These are phyloP conservation scores for Drosophila trapezifrons DNA, from an alignment of 1,140 invertebrate species.

Conservation along the genomic window DNA sequence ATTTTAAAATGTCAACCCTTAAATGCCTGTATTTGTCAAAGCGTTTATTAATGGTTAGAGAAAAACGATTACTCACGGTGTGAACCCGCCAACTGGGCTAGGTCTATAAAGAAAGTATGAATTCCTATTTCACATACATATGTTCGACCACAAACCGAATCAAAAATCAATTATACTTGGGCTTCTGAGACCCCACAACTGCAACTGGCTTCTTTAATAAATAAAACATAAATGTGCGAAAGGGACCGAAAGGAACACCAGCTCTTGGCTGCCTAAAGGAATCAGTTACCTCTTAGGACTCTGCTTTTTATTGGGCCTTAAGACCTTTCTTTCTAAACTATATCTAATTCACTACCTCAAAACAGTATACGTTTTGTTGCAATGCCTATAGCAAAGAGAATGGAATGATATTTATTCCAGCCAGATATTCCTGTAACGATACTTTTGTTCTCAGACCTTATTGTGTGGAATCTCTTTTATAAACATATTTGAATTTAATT, in stretches of 20 bases:
- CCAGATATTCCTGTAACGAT: too few relatives aligned
- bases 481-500: background rate
- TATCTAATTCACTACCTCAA: too few relatives aligned
- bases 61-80: background rate
- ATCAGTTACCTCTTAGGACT: background rate
- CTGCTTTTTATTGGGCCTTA: too few relatives aligned
- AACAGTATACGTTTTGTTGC: too few relatives aligned
- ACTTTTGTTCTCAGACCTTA: background rate
- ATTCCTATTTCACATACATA: too few relatives aligned
- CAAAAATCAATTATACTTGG: background rate
- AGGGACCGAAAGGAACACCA: background rate
- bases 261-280: background rate
- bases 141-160: too few relatives aligned
- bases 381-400: too few relatives aligned
- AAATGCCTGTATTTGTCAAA: too few relatives aligned
- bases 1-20: too few relatives aligned
- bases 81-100: background rate
- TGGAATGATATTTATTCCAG: too few relatives aligned
- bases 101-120: too few relatives aligned
- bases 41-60: background rate
- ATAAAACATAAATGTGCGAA: slow-evolving; percentile 4
- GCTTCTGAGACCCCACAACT: slow-evolving; percentile 15
- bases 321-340: too few relatives aligned
- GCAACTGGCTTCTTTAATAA: slow-evolving; percentile 8
- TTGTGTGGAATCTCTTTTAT: background rate